Percentiles rank a stretch among this genome's conserved stretches.
phyloP scores from a whole-genome alignment of 2,888 invertebrate species.

The Rhogogaster chlorosoma region DNA sequence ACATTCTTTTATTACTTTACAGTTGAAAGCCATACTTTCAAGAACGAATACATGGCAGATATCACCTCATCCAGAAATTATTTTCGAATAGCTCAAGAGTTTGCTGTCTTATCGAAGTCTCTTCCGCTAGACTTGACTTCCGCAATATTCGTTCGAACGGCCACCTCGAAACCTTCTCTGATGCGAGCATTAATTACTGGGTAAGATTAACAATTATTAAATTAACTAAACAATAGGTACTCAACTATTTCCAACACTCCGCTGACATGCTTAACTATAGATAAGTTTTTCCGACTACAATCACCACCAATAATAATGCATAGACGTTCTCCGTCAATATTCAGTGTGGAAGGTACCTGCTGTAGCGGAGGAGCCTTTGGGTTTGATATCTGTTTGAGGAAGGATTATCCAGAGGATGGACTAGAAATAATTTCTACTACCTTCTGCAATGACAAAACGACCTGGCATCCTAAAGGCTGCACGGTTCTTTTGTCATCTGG shows the following conservation, averaged over 20 bases:
- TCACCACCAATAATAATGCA: neutral
- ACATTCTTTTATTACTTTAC: conserved; percentile 39
- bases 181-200: conserved; percentile 60
- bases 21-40: conserved; percentile 33
- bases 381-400: conserved; percentile 55
- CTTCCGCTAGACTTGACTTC: conserved; percentile 59
- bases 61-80: conserved; percentile 23
- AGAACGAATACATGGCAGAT: conserved; percentile 12
- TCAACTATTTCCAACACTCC: neutral
- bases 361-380: conserved; percentile 58
- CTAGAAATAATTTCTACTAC: conserved; percentile 7
- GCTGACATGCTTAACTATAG: neutral
- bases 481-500: neutral
- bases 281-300: neutral
- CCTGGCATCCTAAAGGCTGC: neutral
- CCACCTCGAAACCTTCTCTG: conserved; percentile 59
- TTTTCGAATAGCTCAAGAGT: conserved; percentile 59
- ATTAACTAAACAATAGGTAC: neutral
- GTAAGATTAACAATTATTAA: conserved; percentile 50
- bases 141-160: conserved; percentile 59
- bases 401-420: conserved; percentile 24
- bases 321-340: neutral
- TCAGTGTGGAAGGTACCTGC: conserved; percentile 58
- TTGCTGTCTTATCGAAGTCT: conserved; percentile 58
- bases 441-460: conserved; percentile 9